phyloP scores from a whole-genome alignment of 2,888 invertebrate species.

The Antheraea yamamai region DNA sequence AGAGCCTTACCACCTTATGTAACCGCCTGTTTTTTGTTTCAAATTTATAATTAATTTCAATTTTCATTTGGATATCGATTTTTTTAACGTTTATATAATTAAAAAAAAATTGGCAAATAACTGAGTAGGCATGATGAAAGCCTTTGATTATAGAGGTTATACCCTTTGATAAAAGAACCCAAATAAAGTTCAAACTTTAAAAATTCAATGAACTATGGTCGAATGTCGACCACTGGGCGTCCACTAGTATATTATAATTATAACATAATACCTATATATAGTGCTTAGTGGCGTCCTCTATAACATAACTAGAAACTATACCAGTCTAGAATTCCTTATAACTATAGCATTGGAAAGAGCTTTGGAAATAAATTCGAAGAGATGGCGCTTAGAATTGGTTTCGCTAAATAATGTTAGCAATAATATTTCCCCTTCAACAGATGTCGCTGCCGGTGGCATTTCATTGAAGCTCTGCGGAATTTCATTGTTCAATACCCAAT shows the following conservation, averaged over 20 bases:
- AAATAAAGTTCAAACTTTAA: too few species aligned
- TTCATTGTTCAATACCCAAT: neutral
- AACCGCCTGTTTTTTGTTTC: too few species aligned
- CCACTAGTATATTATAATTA: neutral
- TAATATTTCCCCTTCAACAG: constrained; percentile 4
- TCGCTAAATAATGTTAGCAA: neutral
- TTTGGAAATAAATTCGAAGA: neutral
- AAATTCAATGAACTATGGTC: too few species aligned
- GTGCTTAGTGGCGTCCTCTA: neutral
- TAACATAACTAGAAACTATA: neutral
- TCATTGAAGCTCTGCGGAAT: neutral
- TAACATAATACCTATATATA: neutral
- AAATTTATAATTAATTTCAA: too few species aligned
- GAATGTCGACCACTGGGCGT: too few species aligned
- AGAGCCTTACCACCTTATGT: too few species aligned
- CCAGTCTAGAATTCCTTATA: neutral
- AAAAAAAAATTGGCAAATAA: too few species aligned
- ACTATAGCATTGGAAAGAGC: neutral
- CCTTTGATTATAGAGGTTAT: too few species aligned
- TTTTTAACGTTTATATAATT: too few species aligned
- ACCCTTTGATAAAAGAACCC: too few species aligned
- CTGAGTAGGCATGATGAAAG: too few species aligned
- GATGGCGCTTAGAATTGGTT: constrained; percentile 7
- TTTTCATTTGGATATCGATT: too few species aligned
- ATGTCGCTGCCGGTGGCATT: neutral